Base-by-base conservation (phyloP, 2,797 vertebrate species). In the Pseudomugil gertrudae region DNA sequence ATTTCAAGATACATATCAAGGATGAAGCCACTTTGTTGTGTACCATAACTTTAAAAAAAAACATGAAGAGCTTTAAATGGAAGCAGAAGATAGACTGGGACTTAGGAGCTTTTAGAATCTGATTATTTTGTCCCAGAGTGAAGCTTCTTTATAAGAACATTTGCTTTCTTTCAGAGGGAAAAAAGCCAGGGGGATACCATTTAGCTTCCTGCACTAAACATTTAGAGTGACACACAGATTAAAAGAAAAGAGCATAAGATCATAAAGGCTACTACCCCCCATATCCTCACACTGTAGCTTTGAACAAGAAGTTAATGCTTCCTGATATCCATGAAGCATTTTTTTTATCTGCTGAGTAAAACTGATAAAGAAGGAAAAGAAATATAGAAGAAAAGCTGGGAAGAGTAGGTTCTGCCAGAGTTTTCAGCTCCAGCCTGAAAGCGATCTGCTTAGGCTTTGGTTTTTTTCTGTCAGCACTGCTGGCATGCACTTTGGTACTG, bases 261-360 rank as follows among this genome's bases (percentile, higher is more conserved):
- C 62, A 64, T 56, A 65, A 64, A 68, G 71, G 78, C n/a, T n/a
- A n/a, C 74, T 74, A 36, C 77, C 71, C 74, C 19, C 53, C 69
- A 63, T 72, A 79, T 77, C 66, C 67, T 71, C 69, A 21, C 45
- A 55, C 30, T 40, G 33, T 51, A 55, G 70, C 68, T 72, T 69
- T 8, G 3, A 60, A 64, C 66, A 54, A 76, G 76, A 87, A 82
- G 76, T 69, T 87, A 92, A 92, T 87, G 57, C 77, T 81, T 89
- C 71, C 71, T 90, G 90, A 89, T 89, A 90, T 74, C 86, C 74
- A 27, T 92, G 84, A 90, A 92, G 83, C 81, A 64, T 54, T 70
- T 78, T 80, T n/a, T 80, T 84, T 81, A 90, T 89, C 86, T 89
- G 77, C 80, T 74, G 71, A 79, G 77, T 84, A 74, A 85, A 83